phyloP scores from a whole-genome alignment of 2,113 vertebrate species.

The Macaca mulatta region DNA sequence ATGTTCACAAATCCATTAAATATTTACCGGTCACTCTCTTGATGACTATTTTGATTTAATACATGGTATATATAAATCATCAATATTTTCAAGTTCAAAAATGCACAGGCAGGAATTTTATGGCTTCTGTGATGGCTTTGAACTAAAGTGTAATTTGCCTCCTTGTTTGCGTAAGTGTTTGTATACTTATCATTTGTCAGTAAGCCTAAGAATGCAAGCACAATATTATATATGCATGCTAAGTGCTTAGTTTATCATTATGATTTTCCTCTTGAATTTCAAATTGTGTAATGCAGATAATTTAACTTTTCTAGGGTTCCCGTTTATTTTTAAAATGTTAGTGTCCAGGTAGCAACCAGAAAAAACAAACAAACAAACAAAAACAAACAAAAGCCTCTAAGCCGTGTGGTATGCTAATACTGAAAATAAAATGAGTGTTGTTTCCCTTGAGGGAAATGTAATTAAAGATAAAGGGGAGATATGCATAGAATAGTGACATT shows the following conservation, averaged over 20 bases:
- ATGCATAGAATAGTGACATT: neutral
- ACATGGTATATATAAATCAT: slow-evolving; percentile 45
- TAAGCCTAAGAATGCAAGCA: neutral
- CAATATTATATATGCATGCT: neutral
- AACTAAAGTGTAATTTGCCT: slow-evolving; percentile 26
- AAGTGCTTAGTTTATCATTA: slow-evolving; percentile 40
- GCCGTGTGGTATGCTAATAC: neutral
- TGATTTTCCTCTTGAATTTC: slow-evolving; percentile 37
- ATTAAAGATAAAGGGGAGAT: slow-evolving; percentile 12
- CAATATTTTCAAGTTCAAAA: slow-evolving; percentile 56
- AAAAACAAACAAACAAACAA: neutral
- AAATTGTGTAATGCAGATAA: neutral
- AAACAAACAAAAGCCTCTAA: neutral
- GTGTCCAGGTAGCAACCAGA: neutral
- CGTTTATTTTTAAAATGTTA: slow-evolving; percentile 35
- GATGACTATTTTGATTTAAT: slow-evolving; percentile 62
- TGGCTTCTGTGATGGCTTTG: slow-evolving; percentile 36
- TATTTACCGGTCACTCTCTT: slow-evolving; percentile 71
- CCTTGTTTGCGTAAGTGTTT: neutral
- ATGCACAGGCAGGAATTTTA: slow-evolving; percentile 35
- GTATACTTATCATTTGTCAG: slow-evolving; percentile 16
- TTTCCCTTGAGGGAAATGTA: neutral
- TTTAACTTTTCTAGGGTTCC: neutral
- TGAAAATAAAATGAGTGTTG: neutral
- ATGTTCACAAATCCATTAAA: slow-evolving; percentile 73